phyloP scores from a whole-genome alignment of 2,113 vertebrate species.

The Salvelinus alpinus region DNA sequence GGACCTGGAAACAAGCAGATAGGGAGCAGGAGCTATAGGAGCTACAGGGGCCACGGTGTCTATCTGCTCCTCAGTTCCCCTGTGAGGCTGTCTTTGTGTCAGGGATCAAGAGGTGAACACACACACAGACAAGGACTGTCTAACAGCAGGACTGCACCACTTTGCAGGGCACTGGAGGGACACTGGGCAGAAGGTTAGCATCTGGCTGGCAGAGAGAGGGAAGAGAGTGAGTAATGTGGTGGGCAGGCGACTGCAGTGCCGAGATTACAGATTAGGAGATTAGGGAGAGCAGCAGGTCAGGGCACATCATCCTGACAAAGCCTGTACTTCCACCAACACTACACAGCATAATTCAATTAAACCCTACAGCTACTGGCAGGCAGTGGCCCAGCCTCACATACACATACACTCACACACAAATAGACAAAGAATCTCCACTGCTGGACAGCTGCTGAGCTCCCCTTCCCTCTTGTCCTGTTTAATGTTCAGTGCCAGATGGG shows the following conservation, averaged over 20 bases:
- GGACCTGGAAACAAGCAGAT: too few relatives aligned
- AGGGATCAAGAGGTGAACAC: too few relatives aligned
- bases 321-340: slow-evolving; percentile 3
- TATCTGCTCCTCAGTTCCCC: not conserved
- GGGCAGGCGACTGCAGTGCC: slow-evolving; percentile 31
- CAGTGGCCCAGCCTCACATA: not conserved
- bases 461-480: slow-evolving; percentile 37
- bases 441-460: slow-evolving; percentile 46
- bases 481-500: slow-evolving; percentile 55
- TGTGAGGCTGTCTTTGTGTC: not conserved
- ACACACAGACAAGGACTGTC: not conserved
- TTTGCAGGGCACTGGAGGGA: too few relatives aligned
- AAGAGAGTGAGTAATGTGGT: not conserved
- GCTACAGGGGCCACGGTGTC: not conserved
- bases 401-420: slow-evolving; percentile 23
- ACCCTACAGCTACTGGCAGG: not conserved
- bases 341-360: not conserved
- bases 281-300: slow-evolving; percentile 49
- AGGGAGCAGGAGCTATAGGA: not conserved
- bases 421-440: slow-evolving; percentile 29
- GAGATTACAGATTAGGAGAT: slow-evolving; percentile 62
- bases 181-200: too few relatives aligned
- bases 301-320: slow-evolving; percentile 39
- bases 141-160: slow-evolving; percentile 16
- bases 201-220: too few relatives aligned